Percentiles rank a stretch among this genome's conserved stretches.
Evolutionary conservation across 2,113 vertebrate genomes (phyloP).

Genomic region (Nicator chloris): DNA sequence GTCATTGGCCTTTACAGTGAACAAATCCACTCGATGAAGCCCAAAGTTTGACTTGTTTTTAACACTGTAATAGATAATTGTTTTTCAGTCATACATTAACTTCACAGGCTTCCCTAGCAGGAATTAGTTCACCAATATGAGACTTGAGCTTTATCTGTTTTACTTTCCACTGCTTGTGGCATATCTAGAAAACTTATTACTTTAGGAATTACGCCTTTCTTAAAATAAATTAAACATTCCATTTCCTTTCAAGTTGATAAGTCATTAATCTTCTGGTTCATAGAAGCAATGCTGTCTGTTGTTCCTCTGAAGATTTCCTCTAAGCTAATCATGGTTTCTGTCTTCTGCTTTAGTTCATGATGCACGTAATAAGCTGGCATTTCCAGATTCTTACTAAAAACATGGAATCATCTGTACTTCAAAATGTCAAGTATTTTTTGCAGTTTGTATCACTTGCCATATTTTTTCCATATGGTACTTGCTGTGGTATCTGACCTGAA

Average conservation of each 20-base stretch:
- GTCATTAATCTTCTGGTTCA: neutral
- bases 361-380: neutral
- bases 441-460: neutral
- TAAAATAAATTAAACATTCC: neutral
- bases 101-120: neutral
- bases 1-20: neutral
- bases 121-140: neutral
- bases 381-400: neutral
- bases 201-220: neutral
- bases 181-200: neutral
- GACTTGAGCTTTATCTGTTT: neutral
- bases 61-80: neutral
- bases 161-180: neutral
- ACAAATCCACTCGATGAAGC: neutral
- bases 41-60: neutral
- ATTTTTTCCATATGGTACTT: neutral
- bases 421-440: neutral
- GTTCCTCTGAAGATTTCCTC: neutral
- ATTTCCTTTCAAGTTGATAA: neutral
- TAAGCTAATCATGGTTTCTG: neutral
- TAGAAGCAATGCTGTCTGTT: neutral
- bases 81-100: neutral
- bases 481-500: neutral
- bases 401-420: neutral
- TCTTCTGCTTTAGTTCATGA: neutral